These are phyloP conservation scores for Mesorhabditis sp. DNA, from an alignment of 2,888 invertebrate species.

Conservation along the genomic window DNA sequence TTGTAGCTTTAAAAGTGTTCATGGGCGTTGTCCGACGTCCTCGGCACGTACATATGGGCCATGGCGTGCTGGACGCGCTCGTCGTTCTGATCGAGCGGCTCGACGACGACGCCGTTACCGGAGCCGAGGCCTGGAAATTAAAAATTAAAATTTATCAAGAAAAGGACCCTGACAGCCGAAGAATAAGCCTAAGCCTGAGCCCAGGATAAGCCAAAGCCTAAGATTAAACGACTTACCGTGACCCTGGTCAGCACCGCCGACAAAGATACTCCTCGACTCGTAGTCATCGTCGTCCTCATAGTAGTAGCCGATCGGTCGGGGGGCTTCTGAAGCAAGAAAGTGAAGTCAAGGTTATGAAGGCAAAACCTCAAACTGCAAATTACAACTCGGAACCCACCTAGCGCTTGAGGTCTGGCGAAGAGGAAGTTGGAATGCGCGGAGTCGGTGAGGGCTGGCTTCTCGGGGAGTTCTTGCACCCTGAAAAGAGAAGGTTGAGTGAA, in stretches of 20 bases:
- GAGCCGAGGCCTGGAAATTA: slow-evolving; percentile 1
- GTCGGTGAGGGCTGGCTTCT: slow-evolving; percentile 15
- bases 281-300: slow-evolving; percentile 57
- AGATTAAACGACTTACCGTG: not conserved
- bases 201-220: too few species aligned
- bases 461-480: slow-evolving; percentile 9
- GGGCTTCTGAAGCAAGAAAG: slow-evolving; percentile 25
- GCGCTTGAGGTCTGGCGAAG: slow-evolving; percentile 20
- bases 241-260: slow-evolving; percentile 24
- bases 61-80: not conserved
- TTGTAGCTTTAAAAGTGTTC: not conserved
- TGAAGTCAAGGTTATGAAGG: not conserved
- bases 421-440: slow-evolving; percentile 24
- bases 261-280: slow-evolving; percentile 47
- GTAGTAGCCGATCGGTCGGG: slow-evolving; percentile 54
- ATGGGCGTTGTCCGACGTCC: not conserved
- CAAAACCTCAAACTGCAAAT: not conserved
- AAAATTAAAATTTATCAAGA: slow-evolving; percentile 4
- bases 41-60: not conserved
- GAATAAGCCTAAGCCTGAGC: too few species aligned
- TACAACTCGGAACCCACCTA: not conserved
- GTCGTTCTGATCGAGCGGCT: slow-evolving; percentile 7
- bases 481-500: not conserved
- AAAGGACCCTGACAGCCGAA: slow-evolving; percentile 7
- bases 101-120: slow-evolving; percentile 11